These are phyloP conservation scores for Phortica okadai DNA, from an alignment of 2,888 invertebrate species.

Conservation along the genomic window DNA sequence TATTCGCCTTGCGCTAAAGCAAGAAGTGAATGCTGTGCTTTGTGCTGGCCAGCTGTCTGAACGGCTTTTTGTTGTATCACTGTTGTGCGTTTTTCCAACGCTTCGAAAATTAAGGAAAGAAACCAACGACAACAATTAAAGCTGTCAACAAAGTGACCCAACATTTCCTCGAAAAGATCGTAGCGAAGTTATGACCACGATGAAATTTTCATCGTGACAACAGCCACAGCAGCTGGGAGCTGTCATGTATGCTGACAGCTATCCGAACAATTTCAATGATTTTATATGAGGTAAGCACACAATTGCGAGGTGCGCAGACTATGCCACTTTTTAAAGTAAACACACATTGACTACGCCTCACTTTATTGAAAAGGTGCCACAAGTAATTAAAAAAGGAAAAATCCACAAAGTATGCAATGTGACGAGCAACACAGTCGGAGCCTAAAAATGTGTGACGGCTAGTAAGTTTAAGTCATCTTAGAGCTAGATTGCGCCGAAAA, in stretches of 20 bases:
- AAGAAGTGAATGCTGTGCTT: too few relatives aligned
- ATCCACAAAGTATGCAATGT: too few relatives aligned
- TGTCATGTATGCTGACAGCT: background rate
- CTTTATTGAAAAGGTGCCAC: background rate
- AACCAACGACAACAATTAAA: constrained; percentile 17
- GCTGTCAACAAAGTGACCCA: constrained; percentile 1
- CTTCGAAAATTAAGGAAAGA: background rate
- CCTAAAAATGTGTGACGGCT: too few relatives aligned
- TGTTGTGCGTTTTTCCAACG: too few relatives aligned
- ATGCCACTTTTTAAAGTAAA: background rate
- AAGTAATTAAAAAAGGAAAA: background rate
- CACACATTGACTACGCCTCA: background rate
- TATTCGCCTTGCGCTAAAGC: background rate
- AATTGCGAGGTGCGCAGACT: background rate
- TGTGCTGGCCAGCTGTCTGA: too few relatives aligned
- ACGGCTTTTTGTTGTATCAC: too few relatives aligned
- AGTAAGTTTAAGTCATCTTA: too few relatives aligned
- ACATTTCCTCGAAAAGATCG: constrained; percentile 11
- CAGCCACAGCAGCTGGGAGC: background rate
- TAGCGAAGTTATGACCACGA: background rate
- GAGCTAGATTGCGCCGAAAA: too few relatives aligned
- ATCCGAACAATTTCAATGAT: background rate
- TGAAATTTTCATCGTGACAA: background rate
- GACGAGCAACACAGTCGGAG: too few relatives aligned
- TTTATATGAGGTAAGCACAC: background rate